Evolutionary conservation across 2,888 invertebrate species (phyloP), one percentile per base, ranked within the genome.

Genomic region (Synanthedon vespiformis): DNA sequence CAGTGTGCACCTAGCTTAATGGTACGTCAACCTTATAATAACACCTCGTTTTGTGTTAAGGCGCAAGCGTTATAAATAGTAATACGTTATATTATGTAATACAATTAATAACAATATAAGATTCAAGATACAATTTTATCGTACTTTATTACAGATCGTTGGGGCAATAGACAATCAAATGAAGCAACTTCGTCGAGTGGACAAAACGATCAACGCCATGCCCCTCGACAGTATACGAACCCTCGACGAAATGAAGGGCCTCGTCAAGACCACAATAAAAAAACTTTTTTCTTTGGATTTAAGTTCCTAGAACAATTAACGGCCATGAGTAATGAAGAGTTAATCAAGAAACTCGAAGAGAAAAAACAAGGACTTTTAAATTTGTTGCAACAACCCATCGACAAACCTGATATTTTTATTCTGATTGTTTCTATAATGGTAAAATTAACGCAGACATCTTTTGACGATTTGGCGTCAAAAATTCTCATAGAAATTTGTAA

Each of bases 391-490:
- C 63, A 66, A 12, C 67, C 69, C 2, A 68, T 74, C 5, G 54
- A 68, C 13, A 69, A 61, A 53, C 60, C 58, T 2, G 88, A 89
- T 61, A 56, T 75, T 18, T 74, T 72, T 56, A 67, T 78, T 13
- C 58, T 89, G 12, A 61, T 87, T 12, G 58, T 88, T n/a, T 62
- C 72, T 65, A 66, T 88, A 53, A 58, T 88, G 53, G 67, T 75
- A 2, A 86, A 82, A 70, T 62, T 80, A 3, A 74, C 77, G 51
- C 62, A 64, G 48, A 73, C 80, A 0, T 62, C 78, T 0, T 84
- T 82, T 54, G 70, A 74, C 27, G 72, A 75, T 52, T 58, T 77
- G 8, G 83, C 80, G 65, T 58, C 67, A 2, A 71, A 69, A 54
- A 58, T 82, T 44, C 60, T 85, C 22, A 54, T 79, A 13, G 74